Percentiles rank a stretch among this genome's conserved stretches.
Conservation (phyloP, 2,797 vertebrate species). For the Oreochromis grahami region DNA sequence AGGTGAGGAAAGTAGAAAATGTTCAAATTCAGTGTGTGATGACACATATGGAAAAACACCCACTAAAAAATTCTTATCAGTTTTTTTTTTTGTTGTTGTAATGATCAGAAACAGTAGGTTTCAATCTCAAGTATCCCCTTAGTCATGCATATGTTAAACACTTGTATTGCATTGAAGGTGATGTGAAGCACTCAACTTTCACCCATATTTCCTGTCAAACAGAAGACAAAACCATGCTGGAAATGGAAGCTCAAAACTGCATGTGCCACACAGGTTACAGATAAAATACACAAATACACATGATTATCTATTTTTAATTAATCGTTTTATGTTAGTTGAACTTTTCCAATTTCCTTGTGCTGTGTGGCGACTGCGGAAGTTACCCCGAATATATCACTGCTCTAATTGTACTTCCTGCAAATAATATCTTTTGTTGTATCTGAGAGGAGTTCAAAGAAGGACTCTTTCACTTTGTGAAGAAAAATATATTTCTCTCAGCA, state of each 20-base stretch:
- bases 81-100: background rate
- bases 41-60: background rate
- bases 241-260: background rate
- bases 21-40: background rate
- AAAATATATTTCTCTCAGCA: background rate
- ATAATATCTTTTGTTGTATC: background rate
- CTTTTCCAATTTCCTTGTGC: background rate
- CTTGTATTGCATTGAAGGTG: background rate
- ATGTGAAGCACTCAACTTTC: background rate
- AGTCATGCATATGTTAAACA: background rate
- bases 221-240: background rate
- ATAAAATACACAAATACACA: background rate
- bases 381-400: background rate
- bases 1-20: accelerated
- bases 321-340: background rate
- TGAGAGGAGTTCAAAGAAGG: background rate
- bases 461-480: background rate
- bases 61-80: accelerated
- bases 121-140: background rate
- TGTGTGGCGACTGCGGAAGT: background rate
- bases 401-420: background rate
- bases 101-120: background rate
- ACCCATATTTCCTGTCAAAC: no score
- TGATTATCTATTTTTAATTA: background rate
- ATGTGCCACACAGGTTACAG: no score